Evolutionary conservation across 2,797 vertebrate genomes (phyloP), one percentile per base, ranked within the genome.

Genomic region (Salarias fasciatus): DNA sequence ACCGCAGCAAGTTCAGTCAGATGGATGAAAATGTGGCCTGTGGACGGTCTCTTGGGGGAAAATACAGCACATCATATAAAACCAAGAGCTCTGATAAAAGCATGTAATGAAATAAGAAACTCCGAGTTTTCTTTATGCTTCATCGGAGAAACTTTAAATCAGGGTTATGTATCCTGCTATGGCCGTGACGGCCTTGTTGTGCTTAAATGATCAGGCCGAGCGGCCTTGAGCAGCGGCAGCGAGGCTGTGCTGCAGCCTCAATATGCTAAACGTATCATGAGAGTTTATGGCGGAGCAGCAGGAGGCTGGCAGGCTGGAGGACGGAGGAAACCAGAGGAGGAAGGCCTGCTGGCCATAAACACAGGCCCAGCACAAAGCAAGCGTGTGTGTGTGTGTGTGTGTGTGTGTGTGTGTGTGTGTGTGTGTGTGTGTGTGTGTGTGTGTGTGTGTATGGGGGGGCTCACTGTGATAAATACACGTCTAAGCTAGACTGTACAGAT

Each of bases 211-310:
- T 24, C 18, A 24, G 82, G 70, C 72, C 45, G 5, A 70, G 72
- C 52, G 74, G 77, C 88, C 88, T 91, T 91, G 83, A 89, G 71
- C 49, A 50, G 66, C 53, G n/a, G 76, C 40, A 56, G 72, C 55
- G 63, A 69, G 55, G 65, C 2, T 65, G 69, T 31, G 11, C 69
- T 50, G 8, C 72, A 74, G 77, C 68, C n/a, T 30, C 69, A 47
- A 37, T 57, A 88, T 91, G 89, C 81, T 89, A 90, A 92, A 92
- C 71, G 79, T 85, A 91, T 92, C 91, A 92, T 55, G 53, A 52
- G 80, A 71, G 55, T 92, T 92, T 88, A 92, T 41, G 78, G 87
- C 83, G 60, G 53, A 80, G 79, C 84, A 86, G 85, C 85, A 38
- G 87, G 83, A 82, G 86, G 79, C 63, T 56, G 63, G 52, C 70